Evolutionary conservation across 2,888 invertebrate genomes (phyloP), one percentile per base, ranked within the genome.

Genomic region (Oconnorella tubifera): DNA sequence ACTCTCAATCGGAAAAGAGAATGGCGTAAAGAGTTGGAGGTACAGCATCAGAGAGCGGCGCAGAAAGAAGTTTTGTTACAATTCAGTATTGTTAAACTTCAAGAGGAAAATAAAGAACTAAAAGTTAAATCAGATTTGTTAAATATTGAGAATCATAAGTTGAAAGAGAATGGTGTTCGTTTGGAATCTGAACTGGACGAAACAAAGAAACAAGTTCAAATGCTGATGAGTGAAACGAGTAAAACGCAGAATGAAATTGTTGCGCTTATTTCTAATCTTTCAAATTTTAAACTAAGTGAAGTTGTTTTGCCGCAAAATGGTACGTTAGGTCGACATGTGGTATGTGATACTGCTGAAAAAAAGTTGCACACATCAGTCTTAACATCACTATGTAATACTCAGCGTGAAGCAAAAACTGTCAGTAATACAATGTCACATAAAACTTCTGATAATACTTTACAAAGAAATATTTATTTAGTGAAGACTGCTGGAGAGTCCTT

Each of bases 81-180:
- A 48, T 58, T 58, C 6, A 32, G 40, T 19, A 40, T 58, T 28
- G 40, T 40, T 28, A 58, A 58, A 28, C 59, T 58, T 32, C 59
- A 58, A 19, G 33, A 58, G 59, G 59, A 58, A 27, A 58, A 58
- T 48, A 58, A 58, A 6, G 25, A 28, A 14, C 40, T 58, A 23
- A 32, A 58, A 10, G 28, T 40, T 28, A 33, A 40, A n/a, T 28
- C 40, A 0, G 59, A 58, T 1, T 33, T 28, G 40, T 48, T 58
- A 28, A 19, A 33, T n/a, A 23, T n/a, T 23, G 59, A 58, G 33
- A 58, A 58, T 4, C 28, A 6, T 23, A 1, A 28, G 1, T 28
- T 58, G 1, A 25, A 23, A 6, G 59, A 40, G 0, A n/a, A 40
- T 25, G 32, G 59, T 4, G 28, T 40, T 1, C 23, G 14, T 0